Evolutionary conservation across 92 coral and sea anemone genomes (phyloP), one percentile per base, ranked within the genome.

Genomic region (Phenganax marumi): DNA sequence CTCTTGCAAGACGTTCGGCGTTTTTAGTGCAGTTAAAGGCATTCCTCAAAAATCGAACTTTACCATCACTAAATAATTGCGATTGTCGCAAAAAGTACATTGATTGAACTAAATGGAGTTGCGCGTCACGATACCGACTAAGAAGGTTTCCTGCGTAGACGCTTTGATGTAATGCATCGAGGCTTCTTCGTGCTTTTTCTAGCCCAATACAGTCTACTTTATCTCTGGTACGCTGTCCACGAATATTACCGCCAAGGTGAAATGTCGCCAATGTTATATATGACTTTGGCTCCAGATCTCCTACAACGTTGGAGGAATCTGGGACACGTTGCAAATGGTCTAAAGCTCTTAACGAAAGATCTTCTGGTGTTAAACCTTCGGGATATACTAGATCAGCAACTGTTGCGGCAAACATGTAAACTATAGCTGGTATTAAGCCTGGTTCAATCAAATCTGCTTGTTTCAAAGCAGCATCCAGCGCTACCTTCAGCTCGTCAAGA

Each of bases 341-440:
- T n/a, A n/a, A n/a, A n/a, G n/a, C n/a, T n/a, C n/a, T n/a, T n/a
- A n/a, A n/a, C n/a, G n/a, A n/a, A n/a, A n/a, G n/a, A n/a, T n/a
- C n/a, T n/a, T n/a, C n/a, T n/a, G n/a, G n/a, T n/a, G n/a, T n/a
- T n/a, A n/a, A n/a, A n/a, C n/a, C n/a, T n/a, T n/a, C n/a, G n/a
- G n/a, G n/a, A n/a, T n/a, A n/a, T n/a, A 54, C 73, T 16, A 74
- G 70, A 5, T 76, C 77, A 56, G 56, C 64, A 68, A 74, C 57
- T 69, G 75, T 57, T 66, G 47, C 87, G 49, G 57, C 78, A 47
- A 74, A 73, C 18, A 64, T 33, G 48, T 76, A 75, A 22, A 58
- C 68, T 50, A 21, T 73, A 50, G 62, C 87, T 22, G 87, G 52
- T 50, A 84, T 47, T 46, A 84, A 16, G 65, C 87, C 50, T 22